phyloP scores from a whole-genome alignment of 2,888 invertebrate genomes.

The Ommatoiulus sabulosus region DNA sequence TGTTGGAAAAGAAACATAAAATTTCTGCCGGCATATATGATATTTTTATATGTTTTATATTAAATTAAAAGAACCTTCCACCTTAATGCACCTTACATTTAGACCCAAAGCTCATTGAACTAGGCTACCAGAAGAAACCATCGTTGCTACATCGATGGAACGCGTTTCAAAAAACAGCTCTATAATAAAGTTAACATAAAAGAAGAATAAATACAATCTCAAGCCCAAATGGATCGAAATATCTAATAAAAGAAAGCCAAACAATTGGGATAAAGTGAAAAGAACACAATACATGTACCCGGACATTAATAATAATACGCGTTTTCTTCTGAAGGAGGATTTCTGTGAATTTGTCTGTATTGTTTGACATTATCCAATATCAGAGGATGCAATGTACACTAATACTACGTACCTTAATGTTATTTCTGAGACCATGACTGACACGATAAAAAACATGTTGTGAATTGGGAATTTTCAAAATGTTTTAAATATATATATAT shows the following conservation, averaged over 20 bases:
- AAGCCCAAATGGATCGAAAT: constrained; percentile 38
- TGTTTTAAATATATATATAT: too few species aligned
- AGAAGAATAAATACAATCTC: constrained; percentile 8
- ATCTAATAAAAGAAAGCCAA: constrained; percentile 28
- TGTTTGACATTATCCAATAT: constrained; percentile 22
- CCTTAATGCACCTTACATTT: too few species aligned
- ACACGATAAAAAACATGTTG: too few species aligned
- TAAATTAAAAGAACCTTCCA: too few species aligned
- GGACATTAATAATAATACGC: neutral
- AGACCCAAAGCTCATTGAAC: neutral
- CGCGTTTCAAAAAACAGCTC: neutral
- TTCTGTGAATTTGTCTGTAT: neutral
- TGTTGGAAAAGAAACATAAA: too few species aligned
- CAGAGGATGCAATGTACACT: neutral
- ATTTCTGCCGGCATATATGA: too few species aligned
- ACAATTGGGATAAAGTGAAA: neutral
- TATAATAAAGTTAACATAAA: constrained; percentile 26
- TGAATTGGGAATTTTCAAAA: too few species aligned
- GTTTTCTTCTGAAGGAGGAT: neutral
- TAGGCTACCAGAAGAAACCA: neutral
- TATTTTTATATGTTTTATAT: too few species aligned
- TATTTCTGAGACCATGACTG: too few species aligned
- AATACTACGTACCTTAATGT: neutral
- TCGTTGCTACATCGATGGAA: neutral
- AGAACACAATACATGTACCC: neutral